Evolutionary conservation across 2,113 vertebrate genomes (phyloP).

Genomic region (Epinephelus lanceolatus): DNA sequence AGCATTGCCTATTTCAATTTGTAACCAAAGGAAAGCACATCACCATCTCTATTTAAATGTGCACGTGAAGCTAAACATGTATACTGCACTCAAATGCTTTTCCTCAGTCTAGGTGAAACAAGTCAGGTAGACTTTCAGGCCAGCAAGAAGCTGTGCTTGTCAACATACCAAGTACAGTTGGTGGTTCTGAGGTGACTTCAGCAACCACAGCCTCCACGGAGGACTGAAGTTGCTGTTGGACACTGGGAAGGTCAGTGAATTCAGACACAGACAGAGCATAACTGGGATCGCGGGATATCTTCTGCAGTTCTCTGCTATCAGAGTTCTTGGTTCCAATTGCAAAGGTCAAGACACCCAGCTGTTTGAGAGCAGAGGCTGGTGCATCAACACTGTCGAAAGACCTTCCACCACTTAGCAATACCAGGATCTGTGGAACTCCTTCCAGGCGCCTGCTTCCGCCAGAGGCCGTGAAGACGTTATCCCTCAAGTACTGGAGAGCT

Average conservation of each 20-base stretch:
- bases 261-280: slow-evolving; percentile 41
- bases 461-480: slow-evolving; percentile 83
- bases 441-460: slow-evolving; percentile 87
- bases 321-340: slow-evolving; percentile 23
- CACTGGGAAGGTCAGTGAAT: slow-evolving; percentile 77
- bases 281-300: slow-evolving; percentile 53
- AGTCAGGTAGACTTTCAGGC: too few species aligned
- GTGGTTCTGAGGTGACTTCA: slow-evolving; percentile 4
- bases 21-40: too few species aligned
- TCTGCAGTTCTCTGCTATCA: slow-evolving; percentile 39
- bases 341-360: slow-evolving; percentile 47
- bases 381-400: slow-evolving; percentile 63
- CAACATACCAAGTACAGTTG: not conserved
- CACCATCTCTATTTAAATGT: too few species aligned
- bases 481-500: slow-evolving; percentile 80
- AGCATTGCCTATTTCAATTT: too few species aligned
- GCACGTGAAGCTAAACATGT: too few species aligned
- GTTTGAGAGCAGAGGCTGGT: slow-evolving; percentile 61
- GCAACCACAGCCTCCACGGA: slow-evolving; percentile 29
- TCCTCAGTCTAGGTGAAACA: too few species aligned
- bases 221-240: slow-evolving; percentile 54
- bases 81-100: too few species aligned
- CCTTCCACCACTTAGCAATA: slow-evolving; percentile 57
- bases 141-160: not conserved
- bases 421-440: slow-evolving; percentile 83